Evolutionary conservation across 2,888 invertebrate genomes (phyloP).

Genomic region (Heliconius ethilla): DNA sequence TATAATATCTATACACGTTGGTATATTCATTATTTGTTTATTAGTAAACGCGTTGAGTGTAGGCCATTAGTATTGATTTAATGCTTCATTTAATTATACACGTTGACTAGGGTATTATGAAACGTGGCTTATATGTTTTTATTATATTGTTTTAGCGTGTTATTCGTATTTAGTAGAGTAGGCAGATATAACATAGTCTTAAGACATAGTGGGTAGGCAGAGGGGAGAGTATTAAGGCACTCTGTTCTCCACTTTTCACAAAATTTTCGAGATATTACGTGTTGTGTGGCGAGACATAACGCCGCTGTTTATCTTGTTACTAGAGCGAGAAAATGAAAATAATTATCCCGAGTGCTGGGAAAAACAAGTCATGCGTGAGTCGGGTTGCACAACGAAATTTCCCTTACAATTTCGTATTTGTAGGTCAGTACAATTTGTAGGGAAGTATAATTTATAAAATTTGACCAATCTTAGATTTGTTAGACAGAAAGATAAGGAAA

Average conservation of each 20-base stretch:
- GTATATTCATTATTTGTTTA: background rate
- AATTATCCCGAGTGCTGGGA: no score
- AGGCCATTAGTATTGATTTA: conserved; percentile 25
- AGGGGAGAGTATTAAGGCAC: background rate
- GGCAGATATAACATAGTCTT: no score
- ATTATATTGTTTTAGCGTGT: background rate
- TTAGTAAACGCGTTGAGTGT: conserved; percentile 8
- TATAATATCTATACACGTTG: background rate
- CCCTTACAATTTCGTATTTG: no score
- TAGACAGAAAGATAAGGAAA: no score
- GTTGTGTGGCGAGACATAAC: background rate
- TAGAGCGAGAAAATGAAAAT: no score
- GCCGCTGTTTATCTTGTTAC: background rate
- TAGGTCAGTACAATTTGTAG: no score
- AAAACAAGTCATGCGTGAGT: no score
- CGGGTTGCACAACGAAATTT: no score
- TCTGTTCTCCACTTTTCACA: background rate
- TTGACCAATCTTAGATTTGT: no score
- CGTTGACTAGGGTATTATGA: conserved; percentile 6
- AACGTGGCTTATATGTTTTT: background rate
- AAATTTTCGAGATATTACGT: background rate
- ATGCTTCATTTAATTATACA: conserved; percentile 18
- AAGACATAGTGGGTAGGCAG: background rate
- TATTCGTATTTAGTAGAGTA: background rate
- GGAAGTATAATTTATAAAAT: no score